Evolutionary conservation across 2,888 invertebrate species (phyloP), one percentile per base, ranked within the genome.

Genomic region (Pterobdella sp.): DNA sequence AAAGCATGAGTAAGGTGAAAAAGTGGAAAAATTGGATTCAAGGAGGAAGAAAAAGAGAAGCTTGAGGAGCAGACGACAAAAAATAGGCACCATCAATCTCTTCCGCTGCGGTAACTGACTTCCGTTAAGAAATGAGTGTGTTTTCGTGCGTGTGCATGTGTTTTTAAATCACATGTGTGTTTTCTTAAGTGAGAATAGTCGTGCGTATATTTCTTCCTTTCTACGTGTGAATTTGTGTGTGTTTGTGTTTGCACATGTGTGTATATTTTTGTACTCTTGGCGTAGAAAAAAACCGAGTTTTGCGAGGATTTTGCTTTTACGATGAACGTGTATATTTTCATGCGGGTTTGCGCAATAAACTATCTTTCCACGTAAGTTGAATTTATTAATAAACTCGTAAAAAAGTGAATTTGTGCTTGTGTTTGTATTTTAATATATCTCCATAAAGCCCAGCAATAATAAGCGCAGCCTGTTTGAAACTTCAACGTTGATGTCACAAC

Each of bases 31-130:
- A 22, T 22, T 14, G 60, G 26, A 56, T 4, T 4, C 7, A n/a
- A 56, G 26, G 60, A 56, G 60, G 60, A 4, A 56, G 7, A 3
- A 56, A n/a, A 56, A n/a, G 60, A 22, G 10, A 56, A n/a, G 60
- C n/a, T 42, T 42, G 42, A n/a, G 26, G n/a, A 56, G 60, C 60
- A 56, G 60, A 56, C 60, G 60, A 56, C 60, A 26, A 56, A 22
- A 56, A 56, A 42, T 42, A n/a, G n/a, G 60, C 60, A 26, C 60
- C 60, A 56, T 56, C 60, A 56, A 56, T 56, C 60, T 56, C 60
- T 56, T 56, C 60, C 60, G 60, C 60, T 56, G 60, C 60, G 3
- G 60, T 56, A 56, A 56, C 60, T 56, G 60, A 56, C 60, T 56
- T n/a, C 60, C 60, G 60, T 26, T 26, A 56, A 56, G 60, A 56